Evolutionary conservation across 1,140 invertebrate species (phyloP).

Genomic region (Drosophila rhopaloa): DNA sequence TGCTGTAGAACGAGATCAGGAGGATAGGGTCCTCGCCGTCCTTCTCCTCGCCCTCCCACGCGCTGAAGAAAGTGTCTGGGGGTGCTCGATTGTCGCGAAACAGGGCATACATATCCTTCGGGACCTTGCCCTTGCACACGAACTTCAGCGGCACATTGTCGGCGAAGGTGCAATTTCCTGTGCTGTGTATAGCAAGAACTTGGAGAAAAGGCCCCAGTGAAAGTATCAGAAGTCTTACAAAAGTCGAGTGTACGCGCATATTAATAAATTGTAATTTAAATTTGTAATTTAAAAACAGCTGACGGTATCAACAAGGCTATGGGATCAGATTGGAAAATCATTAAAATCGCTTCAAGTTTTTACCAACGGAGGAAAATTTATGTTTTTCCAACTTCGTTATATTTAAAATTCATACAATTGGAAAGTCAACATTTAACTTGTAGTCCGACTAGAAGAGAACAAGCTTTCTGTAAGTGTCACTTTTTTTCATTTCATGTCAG

Average conservation of each 20-base stretch:
- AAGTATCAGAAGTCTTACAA: not conserved
- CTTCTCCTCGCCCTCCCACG: slow-evolving; percentile 1
- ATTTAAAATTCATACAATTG: slow-evolving; percentile 6
- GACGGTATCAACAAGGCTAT: not conserved
- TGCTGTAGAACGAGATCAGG: slow-evolving; percentile 18
- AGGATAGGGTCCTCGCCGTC: not conserved
- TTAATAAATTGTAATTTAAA: not conserved
- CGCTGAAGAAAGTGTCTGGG: not conserved
- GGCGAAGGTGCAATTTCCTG: slow-evolving; percentile 27
- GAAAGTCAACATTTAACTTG: slow-evolving; percentile 34
- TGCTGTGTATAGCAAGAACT: not conserved
- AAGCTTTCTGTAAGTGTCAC: not conserved
- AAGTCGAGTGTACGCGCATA: not conserved
- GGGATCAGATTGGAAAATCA: no score
- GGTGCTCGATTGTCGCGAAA: slow-evolving; percentile 10
- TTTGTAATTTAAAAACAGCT: not conserved
- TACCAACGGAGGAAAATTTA: not conserved
- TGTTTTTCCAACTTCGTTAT: not conserved
- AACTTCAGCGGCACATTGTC: not conserved
- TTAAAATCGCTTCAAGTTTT: not conserved
- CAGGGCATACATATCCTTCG: not conserved
- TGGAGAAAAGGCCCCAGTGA: not conserved
- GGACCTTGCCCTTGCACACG: slow-evolving; percentile 2
- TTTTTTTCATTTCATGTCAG: not conserved
- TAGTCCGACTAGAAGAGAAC: slow-evolving; percentile 11